Conservation (phyloP, 2,113 vertebrate species). For the Psammodynastes pulverulentus region DNA sequence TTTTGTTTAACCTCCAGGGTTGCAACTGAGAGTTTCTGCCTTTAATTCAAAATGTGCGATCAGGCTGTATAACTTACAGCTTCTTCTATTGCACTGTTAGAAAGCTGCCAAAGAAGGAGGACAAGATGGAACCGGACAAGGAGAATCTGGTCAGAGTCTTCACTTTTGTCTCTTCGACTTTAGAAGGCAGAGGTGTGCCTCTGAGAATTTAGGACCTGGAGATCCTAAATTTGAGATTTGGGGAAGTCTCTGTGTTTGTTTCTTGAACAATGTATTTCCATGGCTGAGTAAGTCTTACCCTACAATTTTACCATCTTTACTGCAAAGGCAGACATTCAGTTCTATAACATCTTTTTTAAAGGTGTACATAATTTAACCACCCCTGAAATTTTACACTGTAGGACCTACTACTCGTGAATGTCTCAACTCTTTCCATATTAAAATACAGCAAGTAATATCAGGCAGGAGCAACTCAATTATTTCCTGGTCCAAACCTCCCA, state of each 20-base stretch:
- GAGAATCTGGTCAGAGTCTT: background rate
- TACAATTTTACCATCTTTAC: background rate
- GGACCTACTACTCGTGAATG: background rate
- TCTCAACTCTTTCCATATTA: background rate
- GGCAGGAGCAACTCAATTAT: background rate
- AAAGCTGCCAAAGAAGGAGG: background rate
- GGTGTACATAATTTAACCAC: background rate
- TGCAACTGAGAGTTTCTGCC: background rate
- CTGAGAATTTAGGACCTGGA: background rate
- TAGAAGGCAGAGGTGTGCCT: background rate
- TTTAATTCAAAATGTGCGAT: background rate
- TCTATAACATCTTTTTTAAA: background rate
- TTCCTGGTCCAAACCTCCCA: background rate
- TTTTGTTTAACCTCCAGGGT: background rate
- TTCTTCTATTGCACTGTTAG: background rate
- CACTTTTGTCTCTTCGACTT: background rate
- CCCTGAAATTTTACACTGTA: background rate
- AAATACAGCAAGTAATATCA: background rate
- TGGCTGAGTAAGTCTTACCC: background rate
- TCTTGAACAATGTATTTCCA: background rate
- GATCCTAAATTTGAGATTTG: background rate
- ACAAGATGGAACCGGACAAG: too few species aligned
- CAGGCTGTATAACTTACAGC: background rate
- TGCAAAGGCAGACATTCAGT: background rate
- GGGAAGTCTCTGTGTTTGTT: background rate